Base-by-base conservation (phyloP, 2,797 vertebrate species). In the Myotis daubentonii region DNA sequence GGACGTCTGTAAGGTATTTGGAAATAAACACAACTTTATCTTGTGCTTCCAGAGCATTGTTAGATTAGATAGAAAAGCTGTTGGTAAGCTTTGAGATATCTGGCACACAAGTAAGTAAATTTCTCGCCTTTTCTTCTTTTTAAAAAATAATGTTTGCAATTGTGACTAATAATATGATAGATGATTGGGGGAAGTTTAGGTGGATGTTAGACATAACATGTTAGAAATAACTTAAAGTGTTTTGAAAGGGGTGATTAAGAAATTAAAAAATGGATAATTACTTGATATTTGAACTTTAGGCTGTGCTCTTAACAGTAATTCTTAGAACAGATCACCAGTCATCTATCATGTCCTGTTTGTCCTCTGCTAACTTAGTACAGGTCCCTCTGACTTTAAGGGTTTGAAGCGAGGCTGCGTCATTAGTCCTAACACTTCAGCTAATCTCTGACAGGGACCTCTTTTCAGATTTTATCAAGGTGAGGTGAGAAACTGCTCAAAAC, bases 21-120 rank as follows among this genome's bases (percentile, higher is more conserved):
- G 68, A 75, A 87, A 78, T 81, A 96, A 93, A 57, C 68, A 49
- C 74, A 41, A 90, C 60, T 95, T 95, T 92, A 92, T 90, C 57
- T 97, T 68, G n/a, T 86, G 41, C 47, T 68, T 94, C 57, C 57
- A 70, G 81, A 93, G 87, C 72, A 95, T 66, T 94, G 93, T 90
- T 92, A 87, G 78, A 87, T 95, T 94, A 96, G 49, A 60, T 92
- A 57, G 13, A 16, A 60, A 95, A 74, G 11, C n/a, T 83, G 95
- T 97, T 96, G 85, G 70, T 95, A 93, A 88, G 53, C 36, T 89
- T 82, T 41, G 38, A 53, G 85, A 55, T 87, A 92, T 33, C 36
- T 93, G 78, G 28, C 88, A 91, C 19, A 51, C 6, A 60, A 74
- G 33, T 49, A 88, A 95, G 22, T 80, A 19, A 86, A 94, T 94